Evolutionary conservation across 2,888 invertebrate genomes (phyloP).

Genomic region (Drosophila picticornis): DNA sequence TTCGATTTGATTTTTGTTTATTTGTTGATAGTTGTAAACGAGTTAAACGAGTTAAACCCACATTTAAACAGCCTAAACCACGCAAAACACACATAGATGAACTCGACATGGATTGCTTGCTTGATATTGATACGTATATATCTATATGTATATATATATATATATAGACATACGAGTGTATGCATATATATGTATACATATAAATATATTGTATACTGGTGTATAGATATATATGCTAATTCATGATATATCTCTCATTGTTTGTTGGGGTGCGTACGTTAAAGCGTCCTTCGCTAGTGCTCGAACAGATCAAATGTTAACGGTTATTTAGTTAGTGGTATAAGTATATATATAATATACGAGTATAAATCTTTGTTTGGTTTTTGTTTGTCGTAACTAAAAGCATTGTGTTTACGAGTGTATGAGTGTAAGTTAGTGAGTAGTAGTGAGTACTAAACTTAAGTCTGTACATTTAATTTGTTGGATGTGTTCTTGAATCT

Average conservation of each 20-base stretch:
- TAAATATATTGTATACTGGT: conserved; percentile 24
- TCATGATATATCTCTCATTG: conserved; percentile 34
- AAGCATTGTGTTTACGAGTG: conserved; percentile 41
- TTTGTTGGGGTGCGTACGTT: conserved; percentile 71
- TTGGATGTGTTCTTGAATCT: conserved; percentile 13
- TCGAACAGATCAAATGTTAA: conserved; percentile 82
- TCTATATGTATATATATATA: conserved; percentile 30
- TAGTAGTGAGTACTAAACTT: conserved; percentile 47
- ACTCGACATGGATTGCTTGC: conserved; percentile 83
- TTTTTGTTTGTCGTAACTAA: conserved; percentile 50
- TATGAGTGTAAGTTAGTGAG: conserved; percentile 10
- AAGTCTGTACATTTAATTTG: conserved; percentile 47
- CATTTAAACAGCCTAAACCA: conserved; percentile 84
- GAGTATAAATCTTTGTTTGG: conserved; percentile 49
- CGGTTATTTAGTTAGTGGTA: conserved; percentile 74
- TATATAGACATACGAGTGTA: conserved; percentile 16
- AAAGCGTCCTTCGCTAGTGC: conserved; percentile 78
- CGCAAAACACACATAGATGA: conserved; percentile 85
- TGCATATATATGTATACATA: conserved; percentile 21
- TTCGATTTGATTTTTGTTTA: conserved; percentile 18
- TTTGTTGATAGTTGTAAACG: conserved; percentile 30
- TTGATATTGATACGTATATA: conserved; percentile 50
- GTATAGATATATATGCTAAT: conserved; percentile 47
- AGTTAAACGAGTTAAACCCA: conserved; percentile 67
- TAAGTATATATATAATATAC: conserved; percentile 65